A percentile compares a stretch with the other conserved stretches of the same genome.
Evolutionary conservation across 2,888 invertebrate genomes (phyloP).

Genomic region (Brenthis ino): DNA sequence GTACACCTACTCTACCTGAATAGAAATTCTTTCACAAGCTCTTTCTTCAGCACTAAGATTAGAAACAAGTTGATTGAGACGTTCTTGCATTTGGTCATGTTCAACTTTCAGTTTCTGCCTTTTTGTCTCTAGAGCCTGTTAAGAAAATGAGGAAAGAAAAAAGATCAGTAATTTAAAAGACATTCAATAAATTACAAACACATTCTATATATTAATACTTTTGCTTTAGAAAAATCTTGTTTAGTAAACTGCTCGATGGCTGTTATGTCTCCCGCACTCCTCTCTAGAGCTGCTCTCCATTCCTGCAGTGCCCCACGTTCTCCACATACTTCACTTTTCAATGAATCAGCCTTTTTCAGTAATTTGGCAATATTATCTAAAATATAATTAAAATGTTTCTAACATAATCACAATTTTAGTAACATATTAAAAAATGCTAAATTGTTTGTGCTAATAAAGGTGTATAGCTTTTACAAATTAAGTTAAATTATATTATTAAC

Average conservation of each 20-base stretch:
- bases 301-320: slow-evolving; percentile 86
- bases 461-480: no score
- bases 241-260: slow-evolving; percentile 88
- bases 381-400: slow-evolving; percentile 19
- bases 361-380: slow-evolving; percentile 78
- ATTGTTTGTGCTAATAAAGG: no score
- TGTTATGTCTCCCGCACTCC: slow-evolving; percentile 86
- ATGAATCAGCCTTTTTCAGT: slow-evolving; percentile 83
- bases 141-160: background rate
- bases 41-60: slow-evolving; percentile 74
- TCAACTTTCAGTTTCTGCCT: slow-evolving; percentile 72
- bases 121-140: slow-evolving; percentile 67
- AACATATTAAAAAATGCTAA: no score
- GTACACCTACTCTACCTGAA: slow-evolving; percentile 52
- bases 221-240: slow-evolving; percentile 86
- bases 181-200: background rate
- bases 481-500: no score
- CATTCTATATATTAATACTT: slow-evolving; percentile 56
- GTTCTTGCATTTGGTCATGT: slow-evolving; percentile 71
- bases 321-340: slow-evolving; percentile 86
- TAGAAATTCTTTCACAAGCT: slow-evolving; percentile 74
- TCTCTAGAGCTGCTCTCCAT: slow-evolving; percentile 87
- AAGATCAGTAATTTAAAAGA: background rate
- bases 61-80: slow-evolving; percentile 72
- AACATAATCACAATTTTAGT: no score